Percentiles rank a stretch among this genome's conserved stretches.
These are phyloP conservation scores for Phoebastria nigripes DNA, from an alignment of 2,797 vertebrate genomes.

Conservation along the genomic window DNA sequence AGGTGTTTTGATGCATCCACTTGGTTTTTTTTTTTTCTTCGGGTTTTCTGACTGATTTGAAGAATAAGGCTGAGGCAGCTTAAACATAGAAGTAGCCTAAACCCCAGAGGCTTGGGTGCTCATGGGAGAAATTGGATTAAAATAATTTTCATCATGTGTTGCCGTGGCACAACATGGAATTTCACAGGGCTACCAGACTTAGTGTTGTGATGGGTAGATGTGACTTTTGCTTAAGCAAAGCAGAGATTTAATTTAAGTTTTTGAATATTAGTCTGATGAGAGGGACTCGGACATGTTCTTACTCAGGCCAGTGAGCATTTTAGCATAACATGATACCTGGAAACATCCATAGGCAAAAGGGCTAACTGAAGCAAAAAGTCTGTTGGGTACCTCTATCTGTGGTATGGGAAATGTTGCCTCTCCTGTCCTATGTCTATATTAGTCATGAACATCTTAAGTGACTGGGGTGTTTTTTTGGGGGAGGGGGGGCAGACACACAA, in stretches of 20 bases:
- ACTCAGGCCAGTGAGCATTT: not conserved
- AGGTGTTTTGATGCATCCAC: not conserved
- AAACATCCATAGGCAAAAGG: not conserved
- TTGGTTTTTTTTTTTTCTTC: accelerated
- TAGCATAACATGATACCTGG: not conserved
- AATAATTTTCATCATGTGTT: not conserved
- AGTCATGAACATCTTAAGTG: not conserved
- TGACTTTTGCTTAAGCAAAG: not conserved
- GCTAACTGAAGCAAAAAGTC: not conserved
- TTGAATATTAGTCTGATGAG: not conserved
- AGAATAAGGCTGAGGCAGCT: not conserved
- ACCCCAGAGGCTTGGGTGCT: not conserved
- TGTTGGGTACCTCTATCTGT: not conserved
- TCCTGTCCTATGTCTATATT: not conserved
- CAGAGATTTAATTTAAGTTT: not conserved
- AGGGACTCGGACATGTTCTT: not conserved
- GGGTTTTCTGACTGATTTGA: not conserved
- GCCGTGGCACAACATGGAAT: too few species aligned
- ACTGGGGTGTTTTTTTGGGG: not conserved
- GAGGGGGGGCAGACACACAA: too few species aligned
- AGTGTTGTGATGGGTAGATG: not conserved
- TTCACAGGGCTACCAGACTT: not conserved
- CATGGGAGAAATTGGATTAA: not conserved
- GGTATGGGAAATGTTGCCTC: not conserved
- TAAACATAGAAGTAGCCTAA: not conserved